phyloP scores from a whole-genome alignment of 2,113 vertebrate genomes.

The Microcebus jonahi region DNA sequence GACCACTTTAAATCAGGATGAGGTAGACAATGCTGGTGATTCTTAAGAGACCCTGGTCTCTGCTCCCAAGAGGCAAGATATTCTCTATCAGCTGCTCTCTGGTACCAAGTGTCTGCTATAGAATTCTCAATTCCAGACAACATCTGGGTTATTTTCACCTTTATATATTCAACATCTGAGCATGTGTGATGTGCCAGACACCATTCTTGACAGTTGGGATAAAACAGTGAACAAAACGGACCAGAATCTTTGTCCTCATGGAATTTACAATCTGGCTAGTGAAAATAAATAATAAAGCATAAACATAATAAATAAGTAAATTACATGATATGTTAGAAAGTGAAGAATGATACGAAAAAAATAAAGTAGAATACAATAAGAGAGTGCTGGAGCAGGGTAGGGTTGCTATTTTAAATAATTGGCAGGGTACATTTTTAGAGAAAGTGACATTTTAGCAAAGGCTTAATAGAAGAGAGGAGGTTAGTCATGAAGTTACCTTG shows the following conservation, averaged over 20 bases:
- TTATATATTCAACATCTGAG: constrained; percentile 30
- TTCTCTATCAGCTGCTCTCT: background rate
- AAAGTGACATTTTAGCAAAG: background rate
- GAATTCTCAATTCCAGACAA: background rate
- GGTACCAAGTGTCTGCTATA: background rate
- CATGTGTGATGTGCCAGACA: background rate
- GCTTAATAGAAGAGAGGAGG: background rate
- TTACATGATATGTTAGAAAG: background rate
- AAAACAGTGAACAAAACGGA: background rate
- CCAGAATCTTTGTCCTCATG: background rate
- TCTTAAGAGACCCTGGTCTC: background rate
- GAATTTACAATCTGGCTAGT: background rate
- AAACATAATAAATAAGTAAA: constrained; percentile 26
- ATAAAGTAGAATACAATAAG: background rate
- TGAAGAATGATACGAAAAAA: background rate
- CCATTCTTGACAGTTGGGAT: background rate
- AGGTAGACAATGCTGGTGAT: background rate
- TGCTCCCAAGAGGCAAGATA: background rate
- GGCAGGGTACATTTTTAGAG: background rate
- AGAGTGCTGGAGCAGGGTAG: background rate
- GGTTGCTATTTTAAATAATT: background rate
- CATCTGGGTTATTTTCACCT: background rate
- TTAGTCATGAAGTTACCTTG: background rate
- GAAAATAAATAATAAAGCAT: constrained; percentile 11
- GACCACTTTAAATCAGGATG: background rate